A percentile compares a stretch with the other conserved stretches of the same genome.
Evolutionary conservation across 2,888 invertebrate species (phyloP).

Genomic region (Eristalis arbustorum): DNA sequence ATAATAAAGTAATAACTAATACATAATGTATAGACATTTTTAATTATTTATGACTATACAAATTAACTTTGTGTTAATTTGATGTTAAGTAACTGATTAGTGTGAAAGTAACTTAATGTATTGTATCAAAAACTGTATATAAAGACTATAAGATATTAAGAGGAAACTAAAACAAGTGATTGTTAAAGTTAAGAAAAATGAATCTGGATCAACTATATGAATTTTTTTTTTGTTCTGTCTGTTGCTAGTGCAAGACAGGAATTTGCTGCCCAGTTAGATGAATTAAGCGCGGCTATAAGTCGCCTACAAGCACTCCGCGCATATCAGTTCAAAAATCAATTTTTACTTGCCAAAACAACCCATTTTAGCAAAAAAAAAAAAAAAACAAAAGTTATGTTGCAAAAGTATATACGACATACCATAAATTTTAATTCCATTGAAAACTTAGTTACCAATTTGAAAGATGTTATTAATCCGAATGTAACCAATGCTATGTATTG

Average conservation of each 20-base stretch:
- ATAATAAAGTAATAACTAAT: no score
- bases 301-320: conserved; percentile 3
- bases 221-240: conserved; percentile 12
- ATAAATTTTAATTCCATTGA: neutral
- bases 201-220: neutral
- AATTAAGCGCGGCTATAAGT: conserved; percentile 5
- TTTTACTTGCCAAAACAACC: conserved; percentile 26
- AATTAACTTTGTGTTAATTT: no score
- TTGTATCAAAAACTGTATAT: no score
- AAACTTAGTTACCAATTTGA: neutral
- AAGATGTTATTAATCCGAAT: conserved; percentile 27
- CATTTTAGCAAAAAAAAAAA: conserved; percentile 40
- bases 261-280: neutral
- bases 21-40: no score
- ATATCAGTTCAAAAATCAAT: conserved; percentile 51
- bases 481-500: conserved; percentile 23
- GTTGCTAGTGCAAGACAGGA: conserved; percentile 4
- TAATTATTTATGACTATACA: no score
- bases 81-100: no score
- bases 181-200: no score
- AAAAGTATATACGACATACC: conserved; percentile 1
- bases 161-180: no score
- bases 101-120: no score
- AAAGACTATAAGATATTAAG: no score
- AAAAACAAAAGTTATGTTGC: conserved; percentile 25